Percentiles rank a stretch among this genome's conserved stretches.
Evolutionary conservation across 1,140 invertebrate species (phyloP).

Genomic region (Cyclina sinensis): DNA sequence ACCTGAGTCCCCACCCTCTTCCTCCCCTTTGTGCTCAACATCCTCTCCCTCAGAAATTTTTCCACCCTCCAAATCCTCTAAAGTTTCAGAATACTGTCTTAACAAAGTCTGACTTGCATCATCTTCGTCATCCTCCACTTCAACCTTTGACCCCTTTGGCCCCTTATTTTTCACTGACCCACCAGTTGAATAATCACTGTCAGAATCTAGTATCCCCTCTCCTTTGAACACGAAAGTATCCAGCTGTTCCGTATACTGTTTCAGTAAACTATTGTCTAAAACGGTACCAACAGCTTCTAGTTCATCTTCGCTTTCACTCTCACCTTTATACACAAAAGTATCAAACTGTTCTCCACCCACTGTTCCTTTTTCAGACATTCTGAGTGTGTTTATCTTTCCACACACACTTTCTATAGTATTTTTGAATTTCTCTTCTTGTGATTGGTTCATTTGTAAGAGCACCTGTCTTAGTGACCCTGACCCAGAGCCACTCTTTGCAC

Average conservation of each 20-base stretch:
- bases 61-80: conserved; percentile 40
- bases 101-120: conserved; percentile 43
- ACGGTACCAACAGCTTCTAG: conserved; percentile 53
- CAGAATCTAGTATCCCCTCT: background rate
- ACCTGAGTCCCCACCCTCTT: conserved; percentile 20
- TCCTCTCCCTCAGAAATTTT: conserved; percentile 15
- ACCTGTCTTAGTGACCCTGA: conserved; percentile 50
- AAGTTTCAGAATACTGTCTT: conserved; percentile 42
- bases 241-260: conserved; percentile 60
- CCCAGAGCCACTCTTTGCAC: background rate
- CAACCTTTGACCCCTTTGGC: background rate
- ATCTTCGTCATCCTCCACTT: conserved; percentile 30
- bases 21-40: conserved; percentile 9
- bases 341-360: background rate
- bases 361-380: background rate
- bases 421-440: conserved; percentile 36
- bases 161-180: conserved; percentile 17
- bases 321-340: conserved; percentile 60
- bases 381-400: conserved; percentile 49
- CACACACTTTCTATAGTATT: conserved; percentile 51
- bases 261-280: conserved; percentile 43
- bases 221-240: conserved; percentile 64
- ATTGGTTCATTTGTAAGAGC: conserved; percentile 42
- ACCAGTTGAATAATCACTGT: conserved; percentile 13
- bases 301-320: conserved; percentile 58